Evolutionary conservation across 2,888 invertebrate genomes (phyloP).

Genomic region (Apamea sordens): DNA sequence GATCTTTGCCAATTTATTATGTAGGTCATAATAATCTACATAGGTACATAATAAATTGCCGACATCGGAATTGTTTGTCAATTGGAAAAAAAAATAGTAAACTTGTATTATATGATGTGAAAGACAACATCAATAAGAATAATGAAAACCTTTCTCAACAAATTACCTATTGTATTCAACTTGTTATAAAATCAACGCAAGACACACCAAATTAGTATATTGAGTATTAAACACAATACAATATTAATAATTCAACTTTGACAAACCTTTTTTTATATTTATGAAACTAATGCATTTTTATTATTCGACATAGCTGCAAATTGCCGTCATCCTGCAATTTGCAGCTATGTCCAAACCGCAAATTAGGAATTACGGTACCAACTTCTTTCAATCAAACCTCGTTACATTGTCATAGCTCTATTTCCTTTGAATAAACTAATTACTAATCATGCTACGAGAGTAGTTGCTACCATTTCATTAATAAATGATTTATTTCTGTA

Average conservation of each 20-base stretch:
- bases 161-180: background rate
- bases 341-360: conserved; percentile 4
- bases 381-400: background rate
- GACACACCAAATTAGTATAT: conserved; percentile 17
- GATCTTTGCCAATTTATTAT: background rate
- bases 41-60: background rate
- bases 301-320: background rate
- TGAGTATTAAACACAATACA: conserved; percentile 5
- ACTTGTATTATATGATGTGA: background rate
- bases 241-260: conserved; percentile 6
- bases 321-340: conserved; percentile 1
- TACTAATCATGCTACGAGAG: background rate
- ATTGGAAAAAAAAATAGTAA: background rate
- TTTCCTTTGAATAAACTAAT: background rate
- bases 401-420: background rate
- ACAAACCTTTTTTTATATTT: background rate
- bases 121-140: background rate
- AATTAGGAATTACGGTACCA: background rate
- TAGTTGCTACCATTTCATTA: background rate
- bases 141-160: background rate
- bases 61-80: background rate
- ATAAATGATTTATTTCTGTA: background rate
- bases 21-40: background rate
- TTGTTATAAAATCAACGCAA: background rate
- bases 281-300: conserved; percentile 3